Evolutionary conservation across 2,113 vertebrate genomes (phyloP).

Genomic region (human (Homo sapiens)): GRCh38 chr4:136935501-136936000

Average conservation of each 20-base stretch:
- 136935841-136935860: background rate
- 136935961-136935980: background rate
- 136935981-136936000: background rate
- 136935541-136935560: background rate
- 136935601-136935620: background rate
- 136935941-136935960: background rate
- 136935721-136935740: background rate
- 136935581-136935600: constrained; percentile 37
- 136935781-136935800: background rate
- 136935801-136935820: background rate
- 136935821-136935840: background rate
- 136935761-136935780: background rate
- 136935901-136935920: background rate
- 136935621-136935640: background rate
- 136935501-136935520: background rate
- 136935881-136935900: background rate
- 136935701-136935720: background rate
- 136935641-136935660: background rate
- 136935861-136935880: background rate
- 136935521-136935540: background rate
- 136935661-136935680: background rate
- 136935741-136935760: background rate
- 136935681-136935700: background rate
- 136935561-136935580: background rate
- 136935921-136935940: background rate